These are phyloP conservation scores for Caradrina kadenii DNA, from an alignment of 2,888 invertebrate species.

Conservation along the genomic window DNA sequence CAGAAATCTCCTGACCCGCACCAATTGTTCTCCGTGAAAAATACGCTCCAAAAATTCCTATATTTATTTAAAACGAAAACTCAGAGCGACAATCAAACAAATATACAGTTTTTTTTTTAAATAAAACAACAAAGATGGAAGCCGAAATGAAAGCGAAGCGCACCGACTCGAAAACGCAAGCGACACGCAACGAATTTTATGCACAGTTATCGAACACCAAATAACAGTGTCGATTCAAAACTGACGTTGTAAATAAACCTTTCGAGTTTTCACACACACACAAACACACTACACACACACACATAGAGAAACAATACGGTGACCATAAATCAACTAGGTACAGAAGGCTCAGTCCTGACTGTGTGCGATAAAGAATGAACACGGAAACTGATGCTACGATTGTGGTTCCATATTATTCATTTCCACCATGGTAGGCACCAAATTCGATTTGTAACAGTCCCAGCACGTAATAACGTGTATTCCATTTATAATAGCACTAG, in stretches of 20 bases:
- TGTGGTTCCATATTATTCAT: not conserved
- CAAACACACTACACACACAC: constrained; percentile 42
- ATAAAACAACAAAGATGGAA: constrained; percentile 29
- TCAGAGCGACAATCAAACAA: constrained; percentile 4
- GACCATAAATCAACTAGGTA: constrained; percentile 17
- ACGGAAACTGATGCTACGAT: not conserved
- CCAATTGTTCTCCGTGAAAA: constrained; percentile 1
- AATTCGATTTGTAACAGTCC: too few species aligned
- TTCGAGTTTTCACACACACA: constrained; percentile 56
- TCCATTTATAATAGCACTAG: too few species aligned
- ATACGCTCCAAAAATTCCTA: constrained; percentile 1
- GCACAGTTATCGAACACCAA: constrained; percentile 45
- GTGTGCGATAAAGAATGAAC: not conserved
- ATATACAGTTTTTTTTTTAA: not conserved
- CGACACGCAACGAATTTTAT: constrained; percentile 46
- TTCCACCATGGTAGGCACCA: too few species aligned
- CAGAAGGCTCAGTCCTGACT: constrained; percentile 35
- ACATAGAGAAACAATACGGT: constrained; percentile 42
- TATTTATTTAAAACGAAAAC: constrained; percentile 9
- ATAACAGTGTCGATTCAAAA: constrained; percentile 60
- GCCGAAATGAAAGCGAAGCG: constrained; percentile 29
- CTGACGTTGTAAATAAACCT: constrained; percentile 58
- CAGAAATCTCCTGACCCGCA: not conserved
- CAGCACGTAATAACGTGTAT: too few species aligned
- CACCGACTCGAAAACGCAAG: constrained; percentile 34